Evolutionary conservation across 2,113 vertebrate genomes (phyloP), one percentile per base, ranked within the genome.

Genomic region (Otocyon megalotis): DNA sequence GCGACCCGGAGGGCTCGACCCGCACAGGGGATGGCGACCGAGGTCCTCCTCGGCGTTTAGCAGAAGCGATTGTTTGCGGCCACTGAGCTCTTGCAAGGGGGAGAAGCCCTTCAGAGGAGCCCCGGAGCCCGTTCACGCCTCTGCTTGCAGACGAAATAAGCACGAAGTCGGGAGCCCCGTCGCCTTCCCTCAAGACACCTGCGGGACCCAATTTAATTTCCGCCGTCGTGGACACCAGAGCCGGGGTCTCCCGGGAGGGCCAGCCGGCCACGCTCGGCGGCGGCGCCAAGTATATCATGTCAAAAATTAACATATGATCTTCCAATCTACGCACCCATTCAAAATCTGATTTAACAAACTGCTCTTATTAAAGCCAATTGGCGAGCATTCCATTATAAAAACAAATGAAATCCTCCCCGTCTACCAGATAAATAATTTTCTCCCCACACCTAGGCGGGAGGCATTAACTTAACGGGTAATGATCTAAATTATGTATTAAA

Each of bases 401-500:
- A 96, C 97, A 98, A 98, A 99, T 97, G 97, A 98, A 98, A 98
- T 95, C 96, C 96, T 97, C 97, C 96, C 96, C 94, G 58, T 92
- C 76, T 35, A 76, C 50, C 93, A 98, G 98, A 98, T 98, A 98
- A 98, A 98, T 98, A 97, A 95, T 98, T 98, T 98, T 93, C 96
- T 98, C 97, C 96, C 97, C 97, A 97, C 98, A 97, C 97, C 95
- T 98, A 98, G 97, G 98, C 71, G 69, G 96, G 98, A 98, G 96
- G 97, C n/a, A 90, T 98, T 98, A 98, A 97, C 96, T 97, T 98
- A 98, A 97, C 87, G 96, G 2, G 32, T 72, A 98, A 96, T 93
- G 96, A 98, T 98, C 98, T 98, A 98, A 99, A 99, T 98, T 98
- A 98, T 97, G 93, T 98, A 98, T 98, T 98, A 98, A 99, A 98